Evolutionary conservation across 2,797 vertebrate species (phyloP), one percentile per base, ranked within the genome.

Genomic region (Columba guinea): DNA sequence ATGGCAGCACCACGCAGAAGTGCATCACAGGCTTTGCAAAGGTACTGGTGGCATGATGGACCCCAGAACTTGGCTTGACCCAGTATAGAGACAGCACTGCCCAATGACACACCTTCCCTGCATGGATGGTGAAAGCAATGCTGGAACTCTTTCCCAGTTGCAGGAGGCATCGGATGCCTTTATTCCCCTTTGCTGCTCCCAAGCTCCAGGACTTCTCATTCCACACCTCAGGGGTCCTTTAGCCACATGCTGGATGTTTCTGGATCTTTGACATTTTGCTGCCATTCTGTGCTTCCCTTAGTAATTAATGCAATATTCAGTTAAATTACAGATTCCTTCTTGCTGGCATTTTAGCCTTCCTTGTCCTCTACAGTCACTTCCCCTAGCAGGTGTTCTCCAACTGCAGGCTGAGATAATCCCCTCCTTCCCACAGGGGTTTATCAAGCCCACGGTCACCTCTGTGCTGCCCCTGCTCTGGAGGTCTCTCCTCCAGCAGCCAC

Each of bases 61-160:
- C 15, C 30, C 27, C 55, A 17, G 27, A 5, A 1, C 55, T 13
- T 19, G 58, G 19, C 4, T 27, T 74, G 76, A 6, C 12, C 7
- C 22, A 4, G 13, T 23, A 11, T 5, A 18, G 37, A 79, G 41
- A 37, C 56, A 44, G 26, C 44, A 11, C 28, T 55, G 64, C 27
- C 26, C 2, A 1, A 20, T 8, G 11, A n/a, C 28, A 71, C 8
- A 16, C 16, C 8, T 60, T 71, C 16, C 28, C n/a, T 63, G 39
- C 20, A 2, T 6, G 32, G 35, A 12, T 9, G 18, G 4, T 16
- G 69, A 60, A 35, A 10, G 9, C 0, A 0, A 4, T 1, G 16
- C 7, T 32, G 32, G 1, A 14, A 51, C 41, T 74, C n/a, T 55
- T 69, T 44, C 28, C 37, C 34, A 62, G 39, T 3, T 0, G 0